Percentiles rank a stretch among this genome's conserved stretches.
Conservation (phyloP, 2,888 invertebrate genomes). For the Macroteleia sp. region DNA sequence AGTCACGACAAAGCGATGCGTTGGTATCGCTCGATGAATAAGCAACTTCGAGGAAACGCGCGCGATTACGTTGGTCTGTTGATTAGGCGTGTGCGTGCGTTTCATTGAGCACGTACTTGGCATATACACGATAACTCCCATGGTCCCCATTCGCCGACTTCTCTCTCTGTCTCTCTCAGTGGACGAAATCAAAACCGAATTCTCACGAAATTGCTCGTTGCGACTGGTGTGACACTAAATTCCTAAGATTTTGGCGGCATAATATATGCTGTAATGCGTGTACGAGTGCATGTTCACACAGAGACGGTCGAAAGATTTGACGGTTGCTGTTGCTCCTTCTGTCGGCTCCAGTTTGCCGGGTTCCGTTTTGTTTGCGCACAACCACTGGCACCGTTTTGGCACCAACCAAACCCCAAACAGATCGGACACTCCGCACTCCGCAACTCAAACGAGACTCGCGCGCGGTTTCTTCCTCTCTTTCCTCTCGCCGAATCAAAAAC, state of each 20-base stretch:
- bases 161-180: no score
- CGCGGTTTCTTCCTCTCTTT: no score
- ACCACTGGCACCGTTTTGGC: slow-evolving; percentile 21
- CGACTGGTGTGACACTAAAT: no score
- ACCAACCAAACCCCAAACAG: no score
- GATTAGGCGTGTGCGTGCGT: no score
- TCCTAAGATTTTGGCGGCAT: slow-evolving; percentile 71
- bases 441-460: no score
- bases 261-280: slow-evolving; percentile 73
- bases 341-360: slow-evolving; percentile 68
- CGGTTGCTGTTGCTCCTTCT: slow-evolving; percentile 54
- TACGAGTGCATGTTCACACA: slow-evolving; percentile 72
- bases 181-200: no score
- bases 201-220: no score
- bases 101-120: slow-evolving; percentile 82
- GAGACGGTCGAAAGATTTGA: slow-evolving; percentile 41
- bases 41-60: no score
- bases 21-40: no score
- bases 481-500: background rate
- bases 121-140: slow-evolving; percentile 81
- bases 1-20: no score
- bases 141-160: slow-evolving; percentile 76
- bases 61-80: no score
- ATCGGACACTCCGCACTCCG: background rate
- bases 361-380: slow-evolving; percentile 10